Evolutionary conservation across 2,888 invertebrate genomes (phyloP).

Genomic region (Galeopsomyia nigrocyanea): DNA sequence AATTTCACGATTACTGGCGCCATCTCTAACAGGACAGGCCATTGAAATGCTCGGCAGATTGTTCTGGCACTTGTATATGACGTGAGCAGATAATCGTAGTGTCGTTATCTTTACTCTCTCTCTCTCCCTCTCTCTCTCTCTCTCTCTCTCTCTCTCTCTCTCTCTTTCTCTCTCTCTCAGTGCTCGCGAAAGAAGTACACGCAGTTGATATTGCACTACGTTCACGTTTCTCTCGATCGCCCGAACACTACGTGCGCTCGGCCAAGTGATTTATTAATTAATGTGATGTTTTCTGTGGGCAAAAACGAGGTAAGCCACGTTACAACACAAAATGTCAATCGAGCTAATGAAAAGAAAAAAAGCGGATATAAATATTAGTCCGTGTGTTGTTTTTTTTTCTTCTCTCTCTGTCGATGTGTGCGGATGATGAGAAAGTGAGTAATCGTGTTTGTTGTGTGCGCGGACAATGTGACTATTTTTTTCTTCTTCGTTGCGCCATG

Average conservation of each 20-base stretch:
- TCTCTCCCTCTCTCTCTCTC: neutral
- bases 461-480: neutral
- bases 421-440: neutral
- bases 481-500: constrained; percentile 5
- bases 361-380: too few relatives aligned
- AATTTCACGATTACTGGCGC: constrained; percentile 4
- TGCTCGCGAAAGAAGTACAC: neutral
- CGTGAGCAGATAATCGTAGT: constrained; percentile 23
- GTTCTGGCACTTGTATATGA: constrained; percentile 33
- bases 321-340: neutral
- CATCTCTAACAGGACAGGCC: constrained; percentile 8
- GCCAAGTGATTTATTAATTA: constrained; percentile 61
- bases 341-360: too few relatives aligned
- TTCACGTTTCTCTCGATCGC: constrained; percentile 53
- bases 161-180: neutral
- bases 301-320: constrained; percentile 63
- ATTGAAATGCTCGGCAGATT: constrained; percentile 32
- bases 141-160: neutral
- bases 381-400: too few relatives aligned
- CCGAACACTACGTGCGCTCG: constrained; percentile 60
- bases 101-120: constrained; percentile 13
- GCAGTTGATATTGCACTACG: constrained; percentile 30
- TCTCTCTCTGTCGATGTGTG: neutral
- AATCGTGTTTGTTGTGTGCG: neutral
- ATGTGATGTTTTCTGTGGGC: constrained; percentile 67